phyloP scores from a whole-genome alignment of 2,113 vertebrate species.

The Oceanodroma tethys region DNA sequence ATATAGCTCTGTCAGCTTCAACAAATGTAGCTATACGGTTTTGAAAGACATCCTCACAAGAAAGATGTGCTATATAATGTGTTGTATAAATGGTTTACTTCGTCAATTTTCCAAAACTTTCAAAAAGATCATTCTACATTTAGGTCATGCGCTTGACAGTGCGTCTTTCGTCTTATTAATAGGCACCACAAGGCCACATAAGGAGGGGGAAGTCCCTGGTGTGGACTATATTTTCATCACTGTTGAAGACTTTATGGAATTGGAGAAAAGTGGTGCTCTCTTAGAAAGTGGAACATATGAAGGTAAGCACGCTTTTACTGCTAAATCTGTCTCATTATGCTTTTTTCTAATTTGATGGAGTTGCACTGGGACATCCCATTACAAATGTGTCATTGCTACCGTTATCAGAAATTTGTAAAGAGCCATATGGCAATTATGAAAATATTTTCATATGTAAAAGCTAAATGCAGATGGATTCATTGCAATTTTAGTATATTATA shows the following conservation, averaged over 20 bases:
- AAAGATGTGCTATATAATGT: background rate
- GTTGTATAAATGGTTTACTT: background rate
- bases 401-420: background rate
- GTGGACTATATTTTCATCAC: constrained; percentile 99
- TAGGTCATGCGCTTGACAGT: background rate
- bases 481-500: background rate
- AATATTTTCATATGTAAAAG: background rate
- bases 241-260: constrained; percentile 94
- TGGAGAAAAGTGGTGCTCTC: constrained; percentile 96
- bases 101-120: constrained; percentile 18
- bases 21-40: background rate
- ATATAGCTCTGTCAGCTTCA: background rate
- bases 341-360: background rate
- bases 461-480: background rate
- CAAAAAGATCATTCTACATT: background rate
- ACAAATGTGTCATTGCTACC: background rate
- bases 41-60: background rate
- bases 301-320: constrained; percentile 75
- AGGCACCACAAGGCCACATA: constrained; percentile 98
- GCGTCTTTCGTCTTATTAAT: constrained; percentile 43
- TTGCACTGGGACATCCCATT: background rate
- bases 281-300: constrained; percentile 99
- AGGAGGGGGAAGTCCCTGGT: constrained; percentile 97
- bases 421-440: background rate
- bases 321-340: background rate